A percentile compares a stretch with the other conserved stretches of the same genome.
Evolutionary conservation across 2,888 invertebrate species (phyloP).

Genomic region (Nemapogon koenigi): DNA sequence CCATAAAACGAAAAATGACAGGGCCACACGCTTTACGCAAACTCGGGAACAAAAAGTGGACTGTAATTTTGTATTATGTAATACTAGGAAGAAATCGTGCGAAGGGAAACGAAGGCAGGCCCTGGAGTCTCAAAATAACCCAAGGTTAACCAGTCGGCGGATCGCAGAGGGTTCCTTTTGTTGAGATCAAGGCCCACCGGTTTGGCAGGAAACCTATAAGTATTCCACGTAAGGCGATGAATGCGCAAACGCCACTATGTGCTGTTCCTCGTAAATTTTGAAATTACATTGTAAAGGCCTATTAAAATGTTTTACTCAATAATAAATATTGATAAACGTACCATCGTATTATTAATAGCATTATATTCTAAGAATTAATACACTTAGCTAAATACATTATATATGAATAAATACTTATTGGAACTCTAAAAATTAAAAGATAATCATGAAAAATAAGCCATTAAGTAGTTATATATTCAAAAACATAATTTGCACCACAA

Average conservation of each 20-base stretch:
- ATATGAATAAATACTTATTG: too few relatives aligned
- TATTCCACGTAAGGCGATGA: constrained; percentile 14
- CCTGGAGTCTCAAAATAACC: constrained; percentile 55
- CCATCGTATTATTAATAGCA: too few relatives aligned
- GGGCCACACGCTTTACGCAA: constrained; percentile 57
- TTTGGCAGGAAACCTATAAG: constrained; percentile 45
- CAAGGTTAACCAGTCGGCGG: constrained; percentile 50
- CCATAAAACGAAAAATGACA: constrained; percentile 52
- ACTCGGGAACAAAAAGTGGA: constrained; percentile 37
- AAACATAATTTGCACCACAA: too few relatives aligned
- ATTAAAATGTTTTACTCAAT: neutral
- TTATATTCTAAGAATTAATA: too few relatives aligned
- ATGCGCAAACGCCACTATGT: constrained; percentile 2
- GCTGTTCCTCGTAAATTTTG: constrained; percentile 7
- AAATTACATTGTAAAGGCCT: neutral
- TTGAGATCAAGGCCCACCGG: constrained; percentile 59
- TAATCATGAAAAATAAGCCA: too few relatives aligned
- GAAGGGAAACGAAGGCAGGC: constrained; percentile 52
- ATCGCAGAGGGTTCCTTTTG: constrained; percentile 49
- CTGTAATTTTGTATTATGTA: constrained; percentile 61
- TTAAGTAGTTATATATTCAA: too few relatives aligned
- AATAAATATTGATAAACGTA: too few relatives aligned
- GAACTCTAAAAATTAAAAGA: too few relatives aligned
- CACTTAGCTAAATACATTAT: too few relatives aligned
- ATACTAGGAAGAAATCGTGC: constrained; percentile 56